A percentile compares a stretch with the other conserved stretches of the same genome.
Evolutionary conservation across 2,113 vertebrate species (phyloP).

Genomic region (Lagopus muta): DNA sequence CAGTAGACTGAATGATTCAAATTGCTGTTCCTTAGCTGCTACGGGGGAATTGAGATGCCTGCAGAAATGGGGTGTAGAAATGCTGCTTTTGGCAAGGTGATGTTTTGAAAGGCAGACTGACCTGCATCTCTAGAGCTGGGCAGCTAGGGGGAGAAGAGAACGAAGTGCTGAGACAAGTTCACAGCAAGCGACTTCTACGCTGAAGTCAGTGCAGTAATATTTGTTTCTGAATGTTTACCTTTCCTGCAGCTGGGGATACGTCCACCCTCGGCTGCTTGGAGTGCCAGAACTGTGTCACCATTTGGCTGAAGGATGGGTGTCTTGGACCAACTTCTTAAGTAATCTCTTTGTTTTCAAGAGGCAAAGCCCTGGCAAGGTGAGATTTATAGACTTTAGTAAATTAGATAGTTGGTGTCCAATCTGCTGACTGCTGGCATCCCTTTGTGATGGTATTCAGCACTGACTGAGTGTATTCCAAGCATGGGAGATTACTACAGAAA

Average conservation of each 20-base stretch:
- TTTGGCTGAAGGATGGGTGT: slow-evolving; percentile 92
- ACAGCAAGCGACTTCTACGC: neutral
- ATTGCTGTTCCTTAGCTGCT: neutral
- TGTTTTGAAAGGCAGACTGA: neutral
- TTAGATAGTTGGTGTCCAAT: neutral
- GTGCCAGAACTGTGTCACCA: slow-evolving; percentile 93
- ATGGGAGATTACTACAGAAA: neutral
- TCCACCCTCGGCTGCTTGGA: slow-evolving; percentile 91
- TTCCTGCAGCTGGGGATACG: slow-evolving; percentile 88
- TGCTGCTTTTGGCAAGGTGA: neutral
- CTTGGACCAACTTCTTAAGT: slow-evolving; percentile 77
- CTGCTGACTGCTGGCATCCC: neutral
- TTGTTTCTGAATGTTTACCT: neutral
- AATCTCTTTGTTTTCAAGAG: slow-evolving; percentile 87
- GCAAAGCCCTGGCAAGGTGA: slow-evolving; percentile 93
- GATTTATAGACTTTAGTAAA: neutral
- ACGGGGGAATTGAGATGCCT: neutral
- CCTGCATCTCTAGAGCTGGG: neutral
- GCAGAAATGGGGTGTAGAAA: neutral
- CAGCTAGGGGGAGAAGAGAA: neutral
- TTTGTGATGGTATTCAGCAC: neutral
- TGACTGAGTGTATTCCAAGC: neutral
- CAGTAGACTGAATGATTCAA: neutral
- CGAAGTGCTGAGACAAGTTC: neutral
- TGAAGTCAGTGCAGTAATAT: neutral